A percentile compares a stretch with the other conserved stretches of the same genome.
Evolutionary conservation across 1,140 invertebrate species (phyloP).

Genomic region (Lanistes nyassanus): DNA sequence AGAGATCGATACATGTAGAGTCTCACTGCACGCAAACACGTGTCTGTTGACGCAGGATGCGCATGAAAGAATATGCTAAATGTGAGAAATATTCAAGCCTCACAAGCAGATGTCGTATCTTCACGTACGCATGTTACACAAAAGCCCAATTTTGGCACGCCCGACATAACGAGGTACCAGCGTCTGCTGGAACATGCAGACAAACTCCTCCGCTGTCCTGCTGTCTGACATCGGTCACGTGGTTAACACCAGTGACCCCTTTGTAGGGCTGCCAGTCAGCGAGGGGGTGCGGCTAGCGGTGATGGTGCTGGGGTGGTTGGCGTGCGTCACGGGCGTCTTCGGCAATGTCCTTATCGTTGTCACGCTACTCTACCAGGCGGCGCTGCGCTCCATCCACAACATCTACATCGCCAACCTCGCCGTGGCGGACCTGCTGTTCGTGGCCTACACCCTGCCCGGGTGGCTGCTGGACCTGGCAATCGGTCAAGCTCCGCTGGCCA

Average conservation of each 20-base stretch:
- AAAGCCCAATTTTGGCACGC: too few relatives aligned
- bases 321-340: constrained; percentile 18
- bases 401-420: constrained; percentile 65
- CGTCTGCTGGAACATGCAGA: too few relatives aligned
- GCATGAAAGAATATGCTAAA: too few relatives aligned
- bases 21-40: too few relatives aligned
- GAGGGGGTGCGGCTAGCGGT: neutral
- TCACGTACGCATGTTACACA: too few relatives aligned
- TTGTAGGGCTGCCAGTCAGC: neutral
- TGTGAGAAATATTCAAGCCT: too few relatives aligned
- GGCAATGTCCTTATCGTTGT: constrained; percentile 63
- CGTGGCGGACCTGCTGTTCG: constrained; percentile 67
- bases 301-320: constrained; percentile 7
- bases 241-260: neutral
- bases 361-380: constrained; percentile 55
- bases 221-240: too few relatives aligned
- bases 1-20: too few relatives aligned
- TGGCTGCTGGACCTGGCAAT: constrained; percentile 18
- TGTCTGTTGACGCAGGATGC: too few relatives aligned
- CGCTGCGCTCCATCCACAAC: constrained; percentile 63
- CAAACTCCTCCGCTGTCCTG: too few relatives aligned
- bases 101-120: too few relatives aligned
- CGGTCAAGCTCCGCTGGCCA: neutral
- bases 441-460: constrained; percentile 86
- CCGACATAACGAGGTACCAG: too few relatives aligned